phyloP scores from a whole-genome alignment of 2,888 invertebrate genomes.

The Agrotis ipsilon region DNA sequence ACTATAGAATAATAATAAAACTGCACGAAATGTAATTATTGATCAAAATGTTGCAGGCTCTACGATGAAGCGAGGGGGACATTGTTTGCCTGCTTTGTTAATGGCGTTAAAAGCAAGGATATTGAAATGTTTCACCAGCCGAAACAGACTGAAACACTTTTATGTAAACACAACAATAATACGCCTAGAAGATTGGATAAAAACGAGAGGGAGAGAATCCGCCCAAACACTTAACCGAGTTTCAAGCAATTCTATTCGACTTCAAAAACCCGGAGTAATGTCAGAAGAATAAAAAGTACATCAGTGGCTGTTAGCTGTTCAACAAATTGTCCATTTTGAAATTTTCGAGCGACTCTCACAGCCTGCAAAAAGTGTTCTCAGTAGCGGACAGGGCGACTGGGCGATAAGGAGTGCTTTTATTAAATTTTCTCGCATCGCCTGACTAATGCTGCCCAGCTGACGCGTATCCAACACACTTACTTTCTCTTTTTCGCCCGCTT shows the following conservation, averaged over 20 bases:
- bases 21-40: constrained; percentile 78
- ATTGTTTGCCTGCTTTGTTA: constrained; percentile 23
- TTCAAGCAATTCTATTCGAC: constrained; percentile 60
- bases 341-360: constrained; percentile 59
- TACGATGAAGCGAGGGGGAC: constrained; percentile 16
- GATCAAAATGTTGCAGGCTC: constrained; percentile 69
- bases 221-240: constrained; percentile 57
- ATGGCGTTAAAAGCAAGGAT: constrained; percentile 32
- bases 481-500: constrained; percentile 80
- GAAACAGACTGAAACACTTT: constrained; percentile 26
- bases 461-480: constrained; percentile 83
- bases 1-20: constrained; percentile 79
- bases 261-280: constrained; percentile 53
- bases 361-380: constrained; percentile 64
- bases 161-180: constrained; percentile 39
- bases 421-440: constrained; percentile 89
- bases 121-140: constrained; percentile 19
- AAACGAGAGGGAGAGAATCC: constrained; percentile 43
- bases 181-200: constrained; percentile 16
- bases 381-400: constrained; percentile 74
- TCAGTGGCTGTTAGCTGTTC: constrained; percentile 53
- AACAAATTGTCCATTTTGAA: constrained; percentile 62
- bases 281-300: constrained; percentile 58
- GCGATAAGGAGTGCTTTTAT: constrained; percentile 87
- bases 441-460: constrained; percentile 89